These are phyloP conservation scores for Cavia aperea DNA, from an alignment of 2,113 vertebrate genomes.

Conservation along the genomic window DNA sequence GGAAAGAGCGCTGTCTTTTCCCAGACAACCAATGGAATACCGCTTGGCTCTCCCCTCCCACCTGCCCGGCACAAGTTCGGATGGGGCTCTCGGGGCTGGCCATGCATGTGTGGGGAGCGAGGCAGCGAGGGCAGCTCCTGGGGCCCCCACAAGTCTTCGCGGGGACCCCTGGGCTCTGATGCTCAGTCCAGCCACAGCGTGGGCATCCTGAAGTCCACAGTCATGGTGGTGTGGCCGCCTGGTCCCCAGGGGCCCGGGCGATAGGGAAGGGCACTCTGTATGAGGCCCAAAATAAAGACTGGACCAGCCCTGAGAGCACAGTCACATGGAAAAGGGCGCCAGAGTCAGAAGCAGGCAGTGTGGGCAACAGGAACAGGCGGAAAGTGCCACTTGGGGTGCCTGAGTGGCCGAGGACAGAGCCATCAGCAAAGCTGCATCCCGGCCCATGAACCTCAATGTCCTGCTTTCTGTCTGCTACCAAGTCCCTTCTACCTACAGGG, in stretches of 20 bases:
- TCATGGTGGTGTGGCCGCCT: background rate
- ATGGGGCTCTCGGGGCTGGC: slow-evolving; percentile 34
- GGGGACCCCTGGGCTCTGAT: background rate
- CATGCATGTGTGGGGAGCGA: background rate
- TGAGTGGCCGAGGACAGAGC: background rate
- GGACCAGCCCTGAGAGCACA: no score
- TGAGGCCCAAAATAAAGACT: no score
- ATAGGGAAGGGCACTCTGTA: no score
- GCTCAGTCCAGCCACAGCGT: background rate
- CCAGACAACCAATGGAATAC: slow-evolving; percentile 71
- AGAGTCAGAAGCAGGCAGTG: background rate
- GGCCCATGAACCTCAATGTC: no score
- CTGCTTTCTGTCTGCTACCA: background rate
- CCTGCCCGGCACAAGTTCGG: slow-evolving; percentile 54
- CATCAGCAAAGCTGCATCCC: background rate
- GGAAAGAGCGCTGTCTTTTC: slow-evolving; percentile 49
- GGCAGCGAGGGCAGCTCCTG: background rate
- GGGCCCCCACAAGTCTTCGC: background rate
- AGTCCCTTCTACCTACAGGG: background rate
- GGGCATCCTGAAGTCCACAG: background rate
- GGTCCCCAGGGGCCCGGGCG: rapidly evolving
- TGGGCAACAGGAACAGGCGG: background rate
- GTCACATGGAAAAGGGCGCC: background rate
- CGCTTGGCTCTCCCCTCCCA: slow-evolving; percentile 65
- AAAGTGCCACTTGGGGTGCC: background rate